Evolutionary conservation across 2,797 vertebrate species (phyloP), one percentile per base, ranked within the genome.

Genomic region (Myotis daubentonii): DNA sequence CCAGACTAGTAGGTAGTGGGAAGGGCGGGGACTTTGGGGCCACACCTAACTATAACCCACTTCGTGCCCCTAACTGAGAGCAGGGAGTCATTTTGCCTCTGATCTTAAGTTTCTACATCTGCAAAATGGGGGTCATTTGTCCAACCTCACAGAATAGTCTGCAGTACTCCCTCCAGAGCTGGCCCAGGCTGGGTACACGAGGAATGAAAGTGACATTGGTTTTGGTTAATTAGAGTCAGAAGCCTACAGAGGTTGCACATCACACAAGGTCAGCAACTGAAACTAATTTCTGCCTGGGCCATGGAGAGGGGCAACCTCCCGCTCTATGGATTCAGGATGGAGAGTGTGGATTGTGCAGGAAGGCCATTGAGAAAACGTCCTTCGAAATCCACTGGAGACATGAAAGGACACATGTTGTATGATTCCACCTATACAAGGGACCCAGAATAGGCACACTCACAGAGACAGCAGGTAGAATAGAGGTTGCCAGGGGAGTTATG

Each of bases 171-270:
- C 41, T 1, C 4, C 4, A 10, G 62, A 3, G 4, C 53, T 8
- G 70, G 20, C 33, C 62, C 33, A 4, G 4, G 17, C 41, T 2
- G 12, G 51, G 23, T 9, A 11, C 44, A 49, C n/a, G 2, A 25
- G 23, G 60, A 72, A 76, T 33, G 51, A 65, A 57, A 68, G 65
- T 12, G 36, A 62, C 2, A 0, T 1, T 33, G 65, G 44, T 33
- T 74, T 70, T 79, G 51, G 51, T 74, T 84, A 36, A 30, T 76
- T 36, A 57, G 66, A 44, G 13, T 85, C 70, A 17, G 72, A 71
- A 57, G 47, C 17, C 36, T 62, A 12, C 49, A n/a, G 91, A 68
- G 51, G 25, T 19, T 65, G 51, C 78, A 17, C 8, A 2, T 74
- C 65, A 33, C 2, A 65, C 49, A 44, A 72, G 62, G 36, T 70